Evolutionary conservation across 35 echinoderm and acorn worm genomes (phyloP).

Genomic region (Hemicentrotus pulcherrimus): DNA sequence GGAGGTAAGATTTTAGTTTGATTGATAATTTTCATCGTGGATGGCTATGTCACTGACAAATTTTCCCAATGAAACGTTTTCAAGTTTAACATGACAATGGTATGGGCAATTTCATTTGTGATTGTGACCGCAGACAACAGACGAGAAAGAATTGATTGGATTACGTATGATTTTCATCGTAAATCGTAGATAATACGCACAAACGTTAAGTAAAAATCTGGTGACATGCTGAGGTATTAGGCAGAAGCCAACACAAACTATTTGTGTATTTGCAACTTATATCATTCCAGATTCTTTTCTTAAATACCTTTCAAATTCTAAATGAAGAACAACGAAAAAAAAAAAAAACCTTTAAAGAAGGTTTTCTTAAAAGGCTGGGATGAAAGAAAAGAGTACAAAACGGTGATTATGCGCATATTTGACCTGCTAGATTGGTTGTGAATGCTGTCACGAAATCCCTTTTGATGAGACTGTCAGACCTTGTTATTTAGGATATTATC

Average conservation of each 20-base stretch:
- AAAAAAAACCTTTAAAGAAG: neutral
- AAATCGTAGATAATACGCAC: neutral
- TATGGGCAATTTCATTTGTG: neutral
- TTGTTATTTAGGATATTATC: neutral
- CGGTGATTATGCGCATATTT: neutral
- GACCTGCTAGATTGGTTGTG: neutral
- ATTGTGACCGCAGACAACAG: neutral
- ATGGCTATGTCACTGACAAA: neutral
- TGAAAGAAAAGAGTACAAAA: neutral
- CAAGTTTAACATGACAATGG: neutral
- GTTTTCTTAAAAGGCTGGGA: neutral
- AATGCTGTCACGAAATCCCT: neutral
- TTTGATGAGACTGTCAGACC: neutral
- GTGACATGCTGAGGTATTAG: neutral
- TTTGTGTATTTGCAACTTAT: neutral
- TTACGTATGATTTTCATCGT: neutral
- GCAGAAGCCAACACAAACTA: neutral
- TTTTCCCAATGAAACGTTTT: neutral
- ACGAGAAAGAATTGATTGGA: neutral
- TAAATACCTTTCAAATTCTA: neutral
- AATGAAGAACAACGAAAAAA: neutral
- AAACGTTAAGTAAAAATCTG: neutral
- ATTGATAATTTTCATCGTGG: neutral
- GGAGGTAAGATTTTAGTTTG: neutral
- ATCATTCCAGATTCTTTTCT: neutral